Base-by-base conservation (phyloP, 2,113 vertebrate species). In the Thermophis baileyi region DNA sequence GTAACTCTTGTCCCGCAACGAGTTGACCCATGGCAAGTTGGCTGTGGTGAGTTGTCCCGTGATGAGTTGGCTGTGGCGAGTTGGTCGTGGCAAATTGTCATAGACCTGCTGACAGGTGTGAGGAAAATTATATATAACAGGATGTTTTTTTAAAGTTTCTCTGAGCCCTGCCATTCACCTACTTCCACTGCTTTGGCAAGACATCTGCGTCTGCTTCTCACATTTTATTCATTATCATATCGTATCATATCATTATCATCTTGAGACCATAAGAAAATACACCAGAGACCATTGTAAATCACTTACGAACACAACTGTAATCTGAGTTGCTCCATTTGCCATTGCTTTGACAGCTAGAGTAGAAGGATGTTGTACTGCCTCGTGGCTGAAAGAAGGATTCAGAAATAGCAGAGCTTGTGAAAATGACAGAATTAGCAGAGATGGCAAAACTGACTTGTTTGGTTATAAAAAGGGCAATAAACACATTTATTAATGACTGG, bases 251-350 rank as follows among this genome's bases (percentile, higher is more conserved):
- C 63, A 18, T 11, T 53, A 20, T 20, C 14, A 40, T 57, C 88
- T 49, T 14, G 10, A n/a, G 55, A 63, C 47, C 46, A 63, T 47
- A 20, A 25, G 91, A 60, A 92, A 54, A 12, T 47, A 3, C 11
- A 20, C 87, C 22, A 46, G 0, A 35, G 40, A 44, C 4, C 14
- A 46, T 27, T 12, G 27, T 47, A 54, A 25, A 49, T 30, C 53
- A 97, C 98, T 93, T 97, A 98, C 97, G 97, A 93, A 97, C 93
- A 95, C 98, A 98, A 50, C 87, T 93, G 94, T 95, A 88, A 47
- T 97, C 51, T 20, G 96, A 96, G 94, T 96, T 94, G 88, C 88
- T 98, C 98, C 98, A 98, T 93, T 96, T 93, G n/a, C 98, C 98
- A 0, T 97, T 96, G 92, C 95, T 95, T 95, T 97, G 97, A 93